phyloP scores from a whole-genome alignment of 2,113 vertebrate genomes.

The Misgurnus anguillicaudatus region DNA sequence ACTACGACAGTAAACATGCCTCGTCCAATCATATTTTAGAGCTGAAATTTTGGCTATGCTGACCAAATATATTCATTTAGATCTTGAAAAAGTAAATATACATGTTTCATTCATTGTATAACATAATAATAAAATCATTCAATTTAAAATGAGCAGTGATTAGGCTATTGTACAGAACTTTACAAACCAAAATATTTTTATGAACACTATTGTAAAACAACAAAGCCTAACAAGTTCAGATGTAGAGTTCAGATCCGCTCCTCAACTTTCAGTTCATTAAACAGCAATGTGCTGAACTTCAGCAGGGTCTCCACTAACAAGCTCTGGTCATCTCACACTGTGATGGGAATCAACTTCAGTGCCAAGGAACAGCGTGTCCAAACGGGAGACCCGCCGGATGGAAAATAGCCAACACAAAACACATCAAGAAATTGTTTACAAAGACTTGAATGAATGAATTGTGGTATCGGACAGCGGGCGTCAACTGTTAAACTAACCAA shows the following conservation, averaged over 20 bases:
- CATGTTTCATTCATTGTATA: too few species aligned
- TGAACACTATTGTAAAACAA: neutral
- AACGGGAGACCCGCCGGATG: neutral
- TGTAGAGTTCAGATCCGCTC: neutral
- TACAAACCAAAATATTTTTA: neutral
- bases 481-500: too few species aligned
- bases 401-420: neutral
- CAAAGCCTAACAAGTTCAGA: neutral
- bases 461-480: too few species aligned
- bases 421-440: neutral
- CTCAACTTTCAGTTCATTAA: constrained; percentile 27
- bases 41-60: too few species aligned
- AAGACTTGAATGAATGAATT: neutral
- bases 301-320: constrained; percentile 19
- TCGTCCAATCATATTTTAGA: too few species aligned
- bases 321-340: constrained; percentile 3
- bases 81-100: too few species aligned
- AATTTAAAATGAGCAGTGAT: too few species aligned
- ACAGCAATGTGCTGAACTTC: constrained; percentile 13
- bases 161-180: too few species aligned
- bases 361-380: neutral
- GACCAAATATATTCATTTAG: too few species aligned
- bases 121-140: too few species aligned
- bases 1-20: too few species aligned
- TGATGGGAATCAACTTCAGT: constrained; percentile 19